Percentiles rank a stretch among this genome's conserved stretches.
phyloP scores from a whole-genome alignment of 2,113 vertebrate genomes.

The Elachura formosa region DNA sequence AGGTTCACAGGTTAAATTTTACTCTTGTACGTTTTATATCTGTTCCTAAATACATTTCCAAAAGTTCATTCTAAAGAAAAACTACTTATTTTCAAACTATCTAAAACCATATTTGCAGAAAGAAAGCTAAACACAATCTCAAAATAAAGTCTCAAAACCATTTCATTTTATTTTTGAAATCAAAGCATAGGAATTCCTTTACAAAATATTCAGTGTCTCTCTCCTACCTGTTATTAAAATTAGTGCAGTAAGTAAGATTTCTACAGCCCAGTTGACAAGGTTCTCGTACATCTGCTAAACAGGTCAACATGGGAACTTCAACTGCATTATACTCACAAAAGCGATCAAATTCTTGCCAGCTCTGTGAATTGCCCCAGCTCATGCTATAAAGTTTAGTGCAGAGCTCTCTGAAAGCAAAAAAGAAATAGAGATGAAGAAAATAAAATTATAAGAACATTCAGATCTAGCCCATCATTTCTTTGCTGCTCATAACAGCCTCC shows the following conservation, averaged over 20 bases:
- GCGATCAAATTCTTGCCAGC: conserved; percentile 96
- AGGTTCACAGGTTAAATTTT: neutral
- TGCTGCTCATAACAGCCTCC: neutral
- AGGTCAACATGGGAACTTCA: conserved; percentile 93
- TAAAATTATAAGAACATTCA: neutral
- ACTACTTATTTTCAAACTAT: neutral
- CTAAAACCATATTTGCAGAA: neutral
- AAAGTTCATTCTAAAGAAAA: neutral
- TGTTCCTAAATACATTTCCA: neutral
- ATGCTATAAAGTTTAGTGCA: conserved; percentile 93
- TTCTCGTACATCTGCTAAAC: conserved; percentile 93
- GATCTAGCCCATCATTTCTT: neutral
- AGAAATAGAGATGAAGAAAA: neutral
- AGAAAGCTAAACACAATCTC: neutral
- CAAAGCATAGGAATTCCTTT: conserved; percentile 43
- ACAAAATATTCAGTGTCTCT: conserved; percentile 42
- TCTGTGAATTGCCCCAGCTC: conserved; percentile 94
- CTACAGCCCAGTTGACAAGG: conserved; percentile 97
- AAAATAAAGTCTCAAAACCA: conserved; percentile 3
- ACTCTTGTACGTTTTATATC: neutral
- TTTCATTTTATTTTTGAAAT: neutral
- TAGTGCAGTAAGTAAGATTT: conserved; percentile 95
- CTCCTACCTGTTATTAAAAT: conserved; percentile 98
- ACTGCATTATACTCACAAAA: conserved; percentile 92
- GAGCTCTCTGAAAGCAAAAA: conserved; percentile 78